Evolutionary conservation across 2,113 vertebrate species (phyloP).

Genomic region (Corvus hawaiiensis): DNA sequence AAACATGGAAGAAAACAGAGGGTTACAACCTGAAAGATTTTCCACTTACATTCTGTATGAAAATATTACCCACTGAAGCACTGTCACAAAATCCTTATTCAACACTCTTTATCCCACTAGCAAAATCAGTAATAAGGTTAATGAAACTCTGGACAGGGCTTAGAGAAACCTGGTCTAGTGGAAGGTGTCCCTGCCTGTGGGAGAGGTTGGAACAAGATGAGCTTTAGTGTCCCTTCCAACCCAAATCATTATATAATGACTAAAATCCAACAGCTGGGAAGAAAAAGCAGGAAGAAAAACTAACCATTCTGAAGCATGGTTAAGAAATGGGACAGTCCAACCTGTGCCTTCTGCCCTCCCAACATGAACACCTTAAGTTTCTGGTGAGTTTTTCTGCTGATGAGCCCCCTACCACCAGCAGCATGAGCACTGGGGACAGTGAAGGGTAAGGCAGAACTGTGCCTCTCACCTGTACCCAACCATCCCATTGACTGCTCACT

Average conservation of each 20-base stretch:
- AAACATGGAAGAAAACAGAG: not conserved
- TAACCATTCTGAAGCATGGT: not conserved
- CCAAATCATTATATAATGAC: not conserved
- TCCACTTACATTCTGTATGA: accelerated
- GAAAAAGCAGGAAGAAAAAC: not conserved
- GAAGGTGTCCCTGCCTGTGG: not conserved
- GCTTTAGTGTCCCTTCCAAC: not conserved
- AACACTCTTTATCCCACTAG: not conserved
- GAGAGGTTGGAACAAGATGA: not conserved
- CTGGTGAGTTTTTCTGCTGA: not conserved
- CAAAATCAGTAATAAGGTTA: not conserved
- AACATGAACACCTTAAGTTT: not conserved
- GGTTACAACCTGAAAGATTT: not conserved
- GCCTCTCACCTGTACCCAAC: not conserved
- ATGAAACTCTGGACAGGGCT: not conserved
- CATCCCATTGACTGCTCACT: accelerated
- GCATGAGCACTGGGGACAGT: accelerated
- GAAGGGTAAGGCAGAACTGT: not conserved
- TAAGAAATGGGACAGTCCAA: not conserved
- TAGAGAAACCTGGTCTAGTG: not conserved
- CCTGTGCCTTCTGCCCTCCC: not conserved
- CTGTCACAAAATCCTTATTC: not conserved
- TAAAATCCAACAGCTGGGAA: not conserved
- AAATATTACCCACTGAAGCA: not conserved
- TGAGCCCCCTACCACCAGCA: not conserved